Evolutionary conservation across 1,140 invertebrate genomes (phyloP).

Genomic region (Caenorhabditis brenneri): DNA sequence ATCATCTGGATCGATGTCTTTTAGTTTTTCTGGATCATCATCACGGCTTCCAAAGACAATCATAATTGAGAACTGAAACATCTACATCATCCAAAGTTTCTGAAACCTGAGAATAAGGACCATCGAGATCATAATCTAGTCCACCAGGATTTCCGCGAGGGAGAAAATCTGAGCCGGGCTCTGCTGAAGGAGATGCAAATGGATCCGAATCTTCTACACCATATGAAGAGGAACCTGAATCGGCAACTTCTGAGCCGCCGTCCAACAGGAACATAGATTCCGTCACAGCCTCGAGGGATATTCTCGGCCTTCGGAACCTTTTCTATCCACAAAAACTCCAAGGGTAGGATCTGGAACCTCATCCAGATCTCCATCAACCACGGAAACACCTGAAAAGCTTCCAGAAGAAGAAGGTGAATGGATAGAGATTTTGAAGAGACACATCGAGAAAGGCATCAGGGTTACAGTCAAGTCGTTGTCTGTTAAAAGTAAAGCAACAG

Average conservation of each 20-base stretch:
- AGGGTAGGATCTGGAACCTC: neutral
- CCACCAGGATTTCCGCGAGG: no score
- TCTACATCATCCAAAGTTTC: no score
- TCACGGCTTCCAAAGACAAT: no score
- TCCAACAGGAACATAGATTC: neutral
- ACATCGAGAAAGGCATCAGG: neutral
- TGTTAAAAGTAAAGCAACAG: neutral
- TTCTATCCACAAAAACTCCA: neutral
- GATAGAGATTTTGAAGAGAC: neutral
- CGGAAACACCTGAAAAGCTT: no score
- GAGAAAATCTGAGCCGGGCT: no score
- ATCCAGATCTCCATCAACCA: neutral
- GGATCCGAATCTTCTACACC: neutral
- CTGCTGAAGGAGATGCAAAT: no score
- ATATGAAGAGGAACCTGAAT: no score
- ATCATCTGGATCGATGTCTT: neutral
- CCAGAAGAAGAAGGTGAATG: slow-evolving; percentile 22
- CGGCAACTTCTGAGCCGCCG: no score
- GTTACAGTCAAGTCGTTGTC: neutral
- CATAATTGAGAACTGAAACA: no score
- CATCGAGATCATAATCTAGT: no score
- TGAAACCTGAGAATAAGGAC: no score
- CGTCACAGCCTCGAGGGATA: neutral
- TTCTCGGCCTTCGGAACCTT: neutral
- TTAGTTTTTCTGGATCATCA: neutral